Evolutionary conservation across 2,888 invertebrate species (phyloP).

Genomic region (Blastobasis lacticolella): DNA sequence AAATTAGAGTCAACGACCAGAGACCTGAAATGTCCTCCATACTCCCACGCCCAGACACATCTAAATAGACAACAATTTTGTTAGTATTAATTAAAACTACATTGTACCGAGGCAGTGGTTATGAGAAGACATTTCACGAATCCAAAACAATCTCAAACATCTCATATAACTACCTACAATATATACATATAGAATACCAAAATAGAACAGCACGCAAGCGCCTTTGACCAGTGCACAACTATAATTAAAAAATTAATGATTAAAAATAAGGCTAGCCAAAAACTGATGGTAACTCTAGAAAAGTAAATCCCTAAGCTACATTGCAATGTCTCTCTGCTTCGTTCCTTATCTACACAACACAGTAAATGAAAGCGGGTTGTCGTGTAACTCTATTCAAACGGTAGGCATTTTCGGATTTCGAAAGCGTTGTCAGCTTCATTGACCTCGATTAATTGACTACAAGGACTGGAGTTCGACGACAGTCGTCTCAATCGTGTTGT

Average conservation of each 20-base stretch:
- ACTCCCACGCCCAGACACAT: neutral
- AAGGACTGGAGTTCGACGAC: neutral
- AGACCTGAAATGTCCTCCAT: neutral
- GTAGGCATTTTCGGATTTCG: neutral
- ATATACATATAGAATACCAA: constrained; percentile 32
- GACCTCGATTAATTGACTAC: constrained; percentile 7
- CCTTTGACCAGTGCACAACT: constrained; percentile 46
- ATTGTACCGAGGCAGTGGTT: no score
- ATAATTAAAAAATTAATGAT: constrained; percentile 46
- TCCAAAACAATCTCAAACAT: no score
- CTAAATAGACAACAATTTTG: neutral
- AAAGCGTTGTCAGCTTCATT: neutral
- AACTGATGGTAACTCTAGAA: constrained; percentile 72
- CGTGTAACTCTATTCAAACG: constrained; percentile 8
- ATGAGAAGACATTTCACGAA: no score
- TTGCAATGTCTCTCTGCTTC: constrained; percentile 53
- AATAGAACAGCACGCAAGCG: constrained; percentile 46
- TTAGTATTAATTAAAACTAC: no score
- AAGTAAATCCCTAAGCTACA: constrained; percentile 52
- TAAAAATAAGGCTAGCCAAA: constrained; percentile 64
- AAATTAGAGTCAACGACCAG: constrained; percentile 1
- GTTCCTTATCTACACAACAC: constrained; percentile 30
- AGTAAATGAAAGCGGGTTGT: constrained; percentile 34
- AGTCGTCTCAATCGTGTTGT: neutral
- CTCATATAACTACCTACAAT: constrained; percentile 16